A percentile compares a stretch with the other conserved stretches of the same genome.
phyloP scores from a whole-genome alignment of 2,797 vertebrate species.

The Petrocephalus sullivani region DNA sequence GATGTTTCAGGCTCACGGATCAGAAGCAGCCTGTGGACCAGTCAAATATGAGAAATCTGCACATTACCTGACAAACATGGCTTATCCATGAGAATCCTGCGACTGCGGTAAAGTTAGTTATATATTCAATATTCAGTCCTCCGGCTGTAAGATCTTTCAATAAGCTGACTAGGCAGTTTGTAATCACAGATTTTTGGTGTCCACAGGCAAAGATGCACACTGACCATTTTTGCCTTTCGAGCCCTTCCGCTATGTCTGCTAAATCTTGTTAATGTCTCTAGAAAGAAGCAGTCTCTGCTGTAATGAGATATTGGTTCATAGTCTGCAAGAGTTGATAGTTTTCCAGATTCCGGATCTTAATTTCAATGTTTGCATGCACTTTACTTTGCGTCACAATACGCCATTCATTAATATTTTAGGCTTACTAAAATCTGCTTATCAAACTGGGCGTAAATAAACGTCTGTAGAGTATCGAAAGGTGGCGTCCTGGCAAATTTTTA shows the following conservation, averaged over 20 bases:
- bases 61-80: not conserved
- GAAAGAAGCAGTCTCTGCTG: not conserved
- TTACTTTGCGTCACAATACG: not conserved
- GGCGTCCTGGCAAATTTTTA: not conserved
- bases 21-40: not conserved
- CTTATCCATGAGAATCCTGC: not conserved
- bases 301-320: not conserved
- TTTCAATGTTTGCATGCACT: not conserved
- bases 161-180: not conserved
- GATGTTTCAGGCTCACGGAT: not conserved
- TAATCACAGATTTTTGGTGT: not conserved
- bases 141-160: not conserved
- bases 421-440: no score
- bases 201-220: not conserved
- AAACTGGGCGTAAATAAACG: not conserved
- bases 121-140: not conserved
- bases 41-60: not conserved
- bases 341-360: not conserved
- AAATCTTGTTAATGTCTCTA: not conserved
- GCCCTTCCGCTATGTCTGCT: not conserved
- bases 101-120: not conserved
- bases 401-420: no score
- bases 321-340: not conserved
- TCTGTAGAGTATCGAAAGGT: not conserved
- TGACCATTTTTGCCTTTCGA: not conserved